A percentile compares a stretch with the other conserved stretches of the same genome.
Evolutionary conservation across 2,888 invertebrate genomes (phyloP).

Genomic region (Nomada hirtipes): DNA sequence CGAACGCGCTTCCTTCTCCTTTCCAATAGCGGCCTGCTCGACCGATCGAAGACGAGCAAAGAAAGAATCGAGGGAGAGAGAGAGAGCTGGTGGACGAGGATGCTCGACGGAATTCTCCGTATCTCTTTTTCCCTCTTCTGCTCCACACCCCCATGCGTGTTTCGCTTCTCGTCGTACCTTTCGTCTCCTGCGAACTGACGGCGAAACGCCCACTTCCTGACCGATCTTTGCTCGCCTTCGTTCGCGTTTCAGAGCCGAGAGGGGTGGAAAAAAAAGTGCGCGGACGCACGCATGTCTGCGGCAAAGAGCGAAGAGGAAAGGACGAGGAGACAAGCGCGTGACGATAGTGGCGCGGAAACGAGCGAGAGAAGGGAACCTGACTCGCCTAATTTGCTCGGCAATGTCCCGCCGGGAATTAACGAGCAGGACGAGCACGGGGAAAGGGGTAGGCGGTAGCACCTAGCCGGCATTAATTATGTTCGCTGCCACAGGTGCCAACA

Average conservation of each 20-base stretch:
- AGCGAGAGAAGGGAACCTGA: slow-evolving; percentile 43
- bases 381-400: slow-evolving; percentile 69
- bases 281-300: neutral
- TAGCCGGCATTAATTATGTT: slow-evolving; percentile 80
- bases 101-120: slow-evolving; percentile 1
- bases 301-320: neutral
- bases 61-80: slow-evolving; percentile 3
- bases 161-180: slow-evolving; percentile 36
- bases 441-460: slow-evolving; percentile 52
- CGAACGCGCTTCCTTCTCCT: neutral
- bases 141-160: neutral
- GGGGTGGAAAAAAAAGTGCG: neutral
- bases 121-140: neutral
- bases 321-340: neutral
- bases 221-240: slow-evolving; percentile 68
- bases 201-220: slow-evolving; percentile 82
- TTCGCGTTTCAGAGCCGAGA: slow-evolving; percentile 45
- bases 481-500: slow-evolving; percentile 83
- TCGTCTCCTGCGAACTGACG: slow-evolving; percentile 60
- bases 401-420: slow-evolving; percentile 69
- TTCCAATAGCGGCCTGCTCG: slow-evolving; percentile 79
- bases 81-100: slow-evolving; percentile 1
- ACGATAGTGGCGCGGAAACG: slow-evolving; percentile 33
- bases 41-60: slow-evolving; percentile 65
- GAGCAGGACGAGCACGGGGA: slow-evolving; percentile 46